Conservation (phyloP, 2,888 invertebrate genomes). For the Teinopalpus imperialis region DNA sequence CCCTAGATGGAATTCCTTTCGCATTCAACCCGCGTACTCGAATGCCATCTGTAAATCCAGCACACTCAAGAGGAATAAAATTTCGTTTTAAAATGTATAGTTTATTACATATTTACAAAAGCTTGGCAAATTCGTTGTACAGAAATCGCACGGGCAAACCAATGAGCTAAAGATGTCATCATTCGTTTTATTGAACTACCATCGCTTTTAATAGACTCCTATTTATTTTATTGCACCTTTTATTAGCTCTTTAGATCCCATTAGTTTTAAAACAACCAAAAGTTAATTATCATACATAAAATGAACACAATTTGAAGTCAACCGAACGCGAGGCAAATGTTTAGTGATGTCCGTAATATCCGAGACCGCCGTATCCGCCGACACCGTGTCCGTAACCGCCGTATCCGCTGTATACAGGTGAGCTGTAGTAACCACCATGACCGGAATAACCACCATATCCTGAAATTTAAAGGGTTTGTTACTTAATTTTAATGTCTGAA, state of each 20-base stretch:
- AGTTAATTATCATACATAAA: conserved; percentile 6
- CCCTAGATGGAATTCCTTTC: background rate
- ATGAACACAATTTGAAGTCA: conserved; percentile 27
- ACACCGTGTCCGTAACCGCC: conserved; percentile 41
- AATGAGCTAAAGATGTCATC: background rate
- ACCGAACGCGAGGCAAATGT: background rate
- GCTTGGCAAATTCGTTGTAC: conserved; percentile 46
- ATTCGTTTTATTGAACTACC: too few species aligned
- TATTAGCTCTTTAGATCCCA: background rate
- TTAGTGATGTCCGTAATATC: conserved; percentile 51
- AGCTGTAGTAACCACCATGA: conserved; percentile 28
- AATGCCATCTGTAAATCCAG: conserved; percentile 6
- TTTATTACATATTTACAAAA: conserved; percentile 60
- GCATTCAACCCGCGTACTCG: conserved; percentile 7
- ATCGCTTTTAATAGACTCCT: too few species aligned
- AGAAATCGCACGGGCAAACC: conserved; percentile 31
- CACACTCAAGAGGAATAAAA: conserved; percentile 1
- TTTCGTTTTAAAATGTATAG: conserved; percentile 11
- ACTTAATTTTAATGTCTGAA: too few species aligned
- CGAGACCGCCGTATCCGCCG: conserved; percentile 27
- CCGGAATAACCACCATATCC: conserved; percentile 34
- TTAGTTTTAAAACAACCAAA: too few species aligned
- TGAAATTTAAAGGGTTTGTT: too few species aligned
- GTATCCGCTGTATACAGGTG: conserved; percentile 30
- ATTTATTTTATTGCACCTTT: too few species aligned